Base-by-base conservation (phyloP, 2,888 invertebrate genomes). In the Mystacides longicornis region DNA sequence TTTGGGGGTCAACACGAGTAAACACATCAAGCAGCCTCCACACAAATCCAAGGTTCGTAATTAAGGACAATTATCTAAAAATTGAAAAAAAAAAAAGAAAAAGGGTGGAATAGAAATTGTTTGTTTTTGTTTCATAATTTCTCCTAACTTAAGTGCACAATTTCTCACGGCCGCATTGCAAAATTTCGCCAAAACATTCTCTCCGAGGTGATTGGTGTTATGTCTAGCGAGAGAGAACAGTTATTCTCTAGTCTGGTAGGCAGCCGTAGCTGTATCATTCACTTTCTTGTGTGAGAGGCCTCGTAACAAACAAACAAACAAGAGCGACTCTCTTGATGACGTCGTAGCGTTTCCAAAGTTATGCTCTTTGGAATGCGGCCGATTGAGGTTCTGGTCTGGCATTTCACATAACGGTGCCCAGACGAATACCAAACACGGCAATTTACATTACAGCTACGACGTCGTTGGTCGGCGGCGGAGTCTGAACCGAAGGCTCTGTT, bases 1-100 rank as follows among this genome's bases (percentile, higher is more conserved):
- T 65, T 73, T 77, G 62, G 77, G 77, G 66, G 74, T 77, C 63
- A 77, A 75, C 67, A 75, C 76, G 58, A 70, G 74, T 64, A 77
- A 77, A 71, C 77, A 77, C 73, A 76, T 75, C 75, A 77, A 77
- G 74, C 72, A 75, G 69, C 75, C 76, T 65, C 71, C 75, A n/a
- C 52, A 51, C 49, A 58, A 58, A 58, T 18, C 51, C 47, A 58
- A 58, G 58, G 58, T 58, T 37, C 23, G 57, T 20, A 11, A 27
- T 5, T 7, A 27, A 27, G 5, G 27, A 27, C 27, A 27, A 5
- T 27, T 27, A 11, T 27, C 5, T 43, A n/a, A 18, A 43, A 43
- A 11, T 5, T 43, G 16, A 11, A 43, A 43, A 18, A 43, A 16
- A 43, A 7, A 11, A 43, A 43, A 43, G 18, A 14, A 11, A 11